Evolutionary conservation across 2,888 invertebrate genomes (phyloP).

Genomic region (Thecophora atra): DNA sequence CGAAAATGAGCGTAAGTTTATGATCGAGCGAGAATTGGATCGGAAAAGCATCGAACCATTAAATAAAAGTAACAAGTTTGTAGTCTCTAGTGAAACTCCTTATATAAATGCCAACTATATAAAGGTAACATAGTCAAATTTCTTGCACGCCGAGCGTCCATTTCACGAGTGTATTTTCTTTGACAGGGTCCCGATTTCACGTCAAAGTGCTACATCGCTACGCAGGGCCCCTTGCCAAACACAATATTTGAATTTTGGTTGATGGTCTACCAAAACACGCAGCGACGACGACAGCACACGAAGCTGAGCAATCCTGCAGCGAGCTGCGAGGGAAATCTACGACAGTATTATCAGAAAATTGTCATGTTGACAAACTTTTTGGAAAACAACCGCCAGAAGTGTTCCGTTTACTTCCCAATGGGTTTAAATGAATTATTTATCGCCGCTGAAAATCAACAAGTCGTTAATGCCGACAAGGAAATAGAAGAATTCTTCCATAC

Average conservation of each 20-base stretch:
- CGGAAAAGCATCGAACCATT: conserved; percentile 11
- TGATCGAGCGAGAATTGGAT: conserved; percentile 34
- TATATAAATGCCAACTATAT: conserved; percentile 96
- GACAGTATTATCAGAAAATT: conserved; percentile 70
- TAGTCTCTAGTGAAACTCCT: conserved; percentile 69
- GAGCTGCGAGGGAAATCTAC: conserved; percentile 51
- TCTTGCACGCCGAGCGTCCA: not conserved
- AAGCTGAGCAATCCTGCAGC: conserved; percentile 54
- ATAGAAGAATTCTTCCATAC: conserved; percentile 43
- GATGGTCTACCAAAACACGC: conserved; percentile 76
- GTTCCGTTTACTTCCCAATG: conserved; percentile 87
- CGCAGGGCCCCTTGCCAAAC: conserved; percentile 90
- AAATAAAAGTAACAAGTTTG: conserved; percentile 56
- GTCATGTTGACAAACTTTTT: conserved; percentile 92
- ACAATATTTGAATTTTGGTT: conserved; percentile 92
- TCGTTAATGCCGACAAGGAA: conserved; percentile 41
- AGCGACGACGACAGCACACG: conserved; percentile 56
- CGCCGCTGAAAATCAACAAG: conserved; percentile 58
- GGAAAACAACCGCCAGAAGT: conserved; percentile 86
- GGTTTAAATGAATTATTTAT: conserved; percentile 68
- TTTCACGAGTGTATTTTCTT: conserved; percentile 26
- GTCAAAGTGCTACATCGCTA: conserved; percentile 87
- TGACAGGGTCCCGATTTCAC: conserved; percentile 88
- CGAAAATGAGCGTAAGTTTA: conserved; percentile 53
- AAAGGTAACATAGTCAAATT: conserved; percentile 70